Percentiles rank a stretch among this genome's conserved stretches.
These are phyloP conservation scores for Apostichopus japonicus DNA, from an alignment of 35 echinoderm and acorn worm genomes.

Conservation along the genomic window DNA sequence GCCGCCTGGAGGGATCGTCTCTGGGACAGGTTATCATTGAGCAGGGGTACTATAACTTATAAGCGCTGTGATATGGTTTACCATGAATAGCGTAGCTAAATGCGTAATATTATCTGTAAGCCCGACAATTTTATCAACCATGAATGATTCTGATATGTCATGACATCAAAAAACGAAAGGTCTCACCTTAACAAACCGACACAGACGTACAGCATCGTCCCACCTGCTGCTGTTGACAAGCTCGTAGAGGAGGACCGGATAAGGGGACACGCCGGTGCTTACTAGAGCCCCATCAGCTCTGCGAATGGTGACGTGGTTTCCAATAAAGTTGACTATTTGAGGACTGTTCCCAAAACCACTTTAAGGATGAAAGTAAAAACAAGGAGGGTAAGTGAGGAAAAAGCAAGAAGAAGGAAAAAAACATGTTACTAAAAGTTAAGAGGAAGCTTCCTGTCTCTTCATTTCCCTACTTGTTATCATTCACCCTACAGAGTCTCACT, in stretches of 20 bases:
- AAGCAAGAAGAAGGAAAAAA: background rate
- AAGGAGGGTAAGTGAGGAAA: background rate
- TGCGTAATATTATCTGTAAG: no score
- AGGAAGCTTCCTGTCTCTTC: no score
- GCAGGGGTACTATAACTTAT: no score
- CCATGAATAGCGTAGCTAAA: no score
- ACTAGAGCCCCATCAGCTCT: conserved; percentile 93
- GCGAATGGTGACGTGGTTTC: conserved; percentile 93
- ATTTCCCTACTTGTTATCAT: no score
- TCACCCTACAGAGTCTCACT: no score
- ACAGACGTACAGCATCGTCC: conserved; percentile 95
- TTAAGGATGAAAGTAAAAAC: background rate
- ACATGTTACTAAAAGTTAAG: no score
- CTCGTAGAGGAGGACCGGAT: conserved; percentile 90
- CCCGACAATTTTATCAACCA: no score
- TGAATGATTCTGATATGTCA: no score
- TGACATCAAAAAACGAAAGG: background rate
- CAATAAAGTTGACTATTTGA: conserved; percentile 84
- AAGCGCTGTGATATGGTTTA: no score
- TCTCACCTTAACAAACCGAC: conserved; percentile 97
- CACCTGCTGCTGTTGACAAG: conserved; percentile 80
- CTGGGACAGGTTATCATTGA: no score
- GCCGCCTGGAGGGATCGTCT: no score
- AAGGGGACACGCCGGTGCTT: conserved; percentile 84
- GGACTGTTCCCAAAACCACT: conserved; percentile 99